A percentile compares a stretch with the other conserved stretches of the same genome.
phyloP scores from a whole-genome alignment of 2,113 vertebrate species.

The Colossoma macropomum region DNA sequence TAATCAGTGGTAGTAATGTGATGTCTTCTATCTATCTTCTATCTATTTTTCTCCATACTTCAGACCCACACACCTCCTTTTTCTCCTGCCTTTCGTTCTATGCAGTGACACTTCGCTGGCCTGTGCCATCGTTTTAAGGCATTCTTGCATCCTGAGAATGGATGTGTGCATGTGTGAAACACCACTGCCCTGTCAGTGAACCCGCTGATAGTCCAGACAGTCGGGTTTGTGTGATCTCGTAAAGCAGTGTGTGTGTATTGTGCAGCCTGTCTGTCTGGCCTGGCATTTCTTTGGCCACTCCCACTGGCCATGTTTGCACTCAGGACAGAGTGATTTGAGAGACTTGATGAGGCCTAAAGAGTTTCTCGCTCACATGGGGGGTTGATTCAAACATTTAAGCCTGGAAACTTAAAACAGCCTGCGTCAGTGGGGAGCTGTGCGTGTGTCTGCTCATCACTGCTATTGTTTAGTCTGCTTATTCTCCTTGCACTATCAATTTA shows the following conservation, averaged over 20 bases:
- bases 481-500: neutral
- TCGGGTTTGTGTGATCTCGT: conserved; percentile 45
- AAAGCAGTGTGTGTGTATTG: conserved; percentile 37
- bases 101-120: conserved; percentile 4
- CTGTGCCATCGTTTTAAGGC: conserved; percentile 31
- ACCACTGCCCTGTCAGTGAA: conserved; percentile 60
- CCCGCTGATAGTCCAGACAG: conserved; percentile 42
- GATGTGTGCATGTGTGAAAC: conserved; percentile 39
- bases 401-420: conserved; percentile 15
- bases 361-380: conserved; percentile 18
- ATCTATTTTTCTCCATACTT: neutral
- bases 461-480: conserved; percentile 6
- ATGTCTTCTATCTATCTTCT: too few relatives aligned
- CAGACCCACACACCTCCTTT: neutral
- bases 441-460: conserved; percentile 40
- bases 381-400: conserved; percentile 51
- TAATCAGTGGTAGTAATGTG: too few relatives aligned
- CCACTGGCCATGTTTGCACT: conserved; percentile 34
- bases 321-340: conserved; percentile 43
- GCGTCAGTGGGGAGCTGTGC: conserved; percentile 34
- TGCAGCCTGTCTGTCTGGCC: conserved; percentile 36
- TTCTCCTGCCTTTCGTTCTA: neutral
- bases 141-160: conserved; percentile 39
- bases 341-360: conserved; percentile 34
- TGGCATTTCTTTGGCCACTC: neutral